phyloP scores from a whole-genome alignment of 2,888 invertebrate species.

The Schizotus pectinicornis region DNA sequence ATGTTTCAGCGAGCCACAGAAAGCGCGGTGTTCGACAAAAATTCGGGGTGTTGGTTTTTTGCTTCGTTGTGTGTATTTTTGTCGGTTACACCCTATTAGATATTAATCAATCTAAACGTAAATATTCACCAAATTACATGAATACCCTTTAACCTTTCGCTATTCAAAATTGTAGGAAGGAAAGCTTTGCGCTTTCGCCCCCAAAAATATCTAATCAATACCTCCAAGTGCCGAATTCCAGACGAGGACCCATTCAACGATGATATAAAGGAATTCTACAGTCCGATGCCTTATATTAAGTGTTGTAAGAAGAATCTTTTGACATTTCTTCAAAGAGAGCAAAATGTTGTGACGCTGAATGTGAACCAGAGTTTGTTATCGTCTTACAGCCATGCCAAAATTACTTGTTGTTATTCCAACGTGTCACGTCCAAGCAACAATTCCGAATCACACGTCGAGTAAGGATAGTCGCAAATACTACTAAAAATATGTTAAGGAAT shows the following conservation, averaged over 20 bases:
- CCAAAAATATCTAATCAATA: slow-evolving; percentile 41
- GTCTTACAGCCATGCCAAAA: slow-evolving; percentile 41
- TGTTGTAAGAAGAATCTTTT: slow-evolving; percentile 41
- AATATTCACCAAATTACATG: background rate
- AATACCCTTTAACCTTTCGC: background rate
- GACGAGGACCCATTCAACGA: slow-evolving; percentile 41
- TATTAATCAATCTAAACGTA: no score
- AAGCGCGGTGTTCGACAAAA: no score
- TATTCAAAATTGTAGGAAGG: background rate
- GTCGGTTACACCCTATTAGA: no score
- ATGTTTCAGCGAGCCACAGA: no score
- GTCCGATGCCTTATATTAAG: slow-evolving; percentile 32
- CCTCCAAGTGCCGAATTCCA: slow-evolving; percentile 43
- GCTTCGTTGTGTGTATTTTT: no score
- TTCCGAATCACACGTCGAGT: slow-evolving; percentile 40
- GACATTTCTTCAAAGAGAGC: slow-evolving; percentile 39
- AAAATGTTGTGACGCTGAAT: slow-evolving; percentile 33
- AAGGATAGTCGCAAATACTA: slow-evolving; percentile 17
- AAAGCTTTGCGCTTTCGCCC: background rate
- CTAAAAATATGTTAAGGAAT: background rate
- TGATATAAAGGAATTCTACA: slow-evolving; percentile 38
- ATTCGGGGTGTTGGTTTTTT: no score
- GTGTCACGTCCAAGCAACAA: slow-evolving; percentile 24
- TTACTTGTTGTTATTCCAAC: slow-evolving; percentile 46
- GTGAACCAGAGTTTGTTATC: slow-evolving; percentile 37